phyloP scores from a whole-genome alignment of 2,888 invertebrate genomes.

The Dasysyrphus tricinctus region DNA sequence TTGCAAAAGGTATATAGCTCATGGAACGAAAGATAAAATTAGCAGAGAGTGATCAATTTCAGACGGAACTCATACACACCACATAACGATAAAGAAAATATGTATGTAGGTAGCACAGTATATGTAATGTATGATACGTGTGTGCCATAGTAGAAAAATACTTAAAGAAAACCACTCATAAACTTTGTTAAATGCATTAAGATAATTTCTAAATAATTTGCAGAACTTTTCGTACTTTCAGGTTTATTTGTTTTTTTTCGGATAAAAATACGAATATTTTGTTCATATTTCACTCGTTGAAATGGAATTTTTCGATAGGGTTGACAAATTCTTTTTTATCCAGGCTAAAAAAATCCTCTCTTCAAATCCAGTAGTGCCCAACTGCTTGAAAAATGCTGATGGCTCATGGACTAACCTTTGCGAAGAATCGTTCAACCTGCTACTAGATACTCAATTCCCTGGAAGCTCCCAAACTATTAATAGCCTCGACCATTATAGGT shows the following conservation, averaged over 20 bases:
- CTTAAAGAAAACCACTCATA: slow-evolving; percentile 58
- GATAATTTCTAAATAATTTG: slow-evolving; percentile 74
- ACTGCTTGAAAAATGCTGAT: too few species aligned
- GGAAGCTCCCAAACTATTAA: too few species aligned
- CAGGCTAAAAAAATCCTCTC: too few species aligned
- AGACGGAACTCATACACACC: slow-evolving; percentile 41
- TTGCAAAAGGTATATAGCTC: slow-evolving; percentile 66
- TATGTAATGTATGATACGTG: slow-evolving; percentile 33
- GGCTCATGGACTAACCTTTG: too few species aligned
- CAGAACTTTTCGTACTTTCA: slow-evolving; percentile 47
- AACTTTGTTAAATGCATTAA: slow-evolving; percentile 68
- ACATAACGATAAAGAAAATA: slow-evolving; percentile 3
- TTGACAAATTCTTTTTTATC: too few species aligned
- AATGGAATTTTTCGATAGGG: slow-evolving; percentile 39
- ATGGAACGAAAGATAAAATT: slow-evolving; percentile 67
- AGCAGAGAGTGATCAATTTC: slow-evolving; percentile 74
- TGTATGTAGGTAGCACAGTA: background rate
- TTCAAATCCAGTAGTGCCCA: too few species aligned
- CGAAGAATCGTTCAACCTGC: too few species aligned
- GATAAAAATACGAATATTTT: slow-evolving; percentile 28
- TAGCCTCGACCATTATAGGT: too few species aligned
- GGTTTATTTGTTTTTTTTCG: slow-evolving; percentile 21
- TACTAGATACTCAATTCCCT: too few species aligned
- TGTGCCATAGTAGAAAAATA: background rate
- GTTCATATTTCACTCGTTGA: slow-evolving; percentile 19